Base-by-base conservation (phyloP, 2,797 vertebrate species). In the Allenopithecus nigroviridis region DNA sequence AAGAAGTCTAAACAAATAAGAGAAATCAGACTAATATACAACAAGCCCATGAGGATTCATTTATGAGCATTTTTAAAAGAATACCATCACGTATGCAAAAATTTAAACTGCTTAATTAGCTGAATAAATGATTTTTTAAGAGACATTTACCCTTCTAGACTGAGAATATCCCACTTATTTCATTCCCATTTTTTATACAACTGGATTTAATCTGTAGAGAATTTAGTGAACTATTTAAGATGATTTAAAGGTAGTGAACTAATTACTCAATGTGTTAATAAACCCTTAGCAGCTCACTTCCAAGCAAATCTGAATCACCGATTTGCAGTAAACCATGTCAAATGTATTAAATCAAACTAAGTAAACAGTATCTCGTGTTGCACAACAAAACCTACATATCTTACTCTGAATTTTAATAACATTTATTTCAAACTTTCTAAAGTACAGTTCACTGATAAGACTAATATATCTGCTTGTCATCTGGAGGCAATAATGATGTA, bases 251-350 rank as follows among this genome's bases (percentile, higher is more conserved):
- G 59, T 72, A 92, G 91, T 64, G 7, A 96, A 90, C 28, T 91
- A 95, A 96, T 80, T 83, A 89, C 16, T 87, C 46, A 91, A 96
- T 39, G 30, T 90, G 30, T 91, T 93, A 96, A 93, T 87, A 83
- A 53, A 84, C 68, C 84, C 84, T 79, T 28, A 86, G 90, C 57
- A 94, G 89, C 28, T 43, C 97, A 70, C 72, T 78, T 95, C 33
- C 79, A 93, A 96, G 85, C 43, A 97, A 94, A 95, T 83, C n/a
- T 78, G 11, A 88, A 86, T 22, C 36, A 94, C 13, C 48, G 68
- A 72, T 89, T 83, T 95, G 86, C 28, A 94, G 48, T 74, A 81
- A 95, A 86, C 3, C 28, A 61, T 53, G 87, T 81, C 76, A 84
- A 92, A 75, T 30, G 19, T 68, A 95, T 91, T 91, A 94, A 94